Base-by-base conservation (phyloP, 1,140 invertebrate genomes). In the Papilio helenus region DNA sequence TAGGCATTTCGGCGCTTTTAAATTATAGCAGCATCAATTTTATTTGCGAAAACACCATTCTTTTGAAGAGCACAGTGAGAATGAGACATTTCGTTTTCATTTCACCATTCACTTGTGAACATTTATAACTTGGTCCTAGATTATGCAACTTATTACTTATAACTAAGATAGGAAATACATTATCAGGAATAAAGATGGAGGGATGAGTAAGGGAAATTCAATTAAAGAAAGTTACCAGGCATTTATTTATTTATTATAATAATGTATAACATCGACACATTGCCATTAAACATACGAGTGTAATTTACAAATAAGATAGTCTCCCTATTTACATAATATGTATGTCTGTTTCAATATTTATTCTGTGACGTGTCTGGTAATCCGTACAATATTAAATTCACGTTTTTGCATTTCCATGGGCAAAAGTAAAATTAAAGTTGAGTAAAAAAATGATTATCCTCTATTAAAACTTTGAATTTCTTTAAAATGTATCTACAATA, bases 201-300 rank as follows among this genome's bases (percentile, higher is more conserved):
- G 58, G 58, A 20, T 12, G 23, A 65, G 61, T 26, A 26, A 65
- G 10, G 23, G 12, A 3, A 29, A 34, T 34, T 68, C 1, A 68
- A 68, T 29, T 26, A 68, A 68, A 68, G 18, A 34, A 68, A 4
- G 34, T 51, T 85, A 83, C 82, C 84, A 92, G 90, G 90, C 89
- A 88, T 91, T 68, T 84, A 87, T 90, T 92, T 86, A 90, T 94
- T 93, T 91, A 92, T 90, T 92, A 89, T 87, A 86, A 89, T 93
- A 93, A 88, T 94, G 91, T 94, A 92, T 94, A 93, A 94, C 92
- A 94, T 92, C 91, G 90, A 94, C 90, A 93, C 91, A 90, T 92
- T 87, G 91, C 90, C 92, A 93, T 91, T 92, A 88, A 90, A 91
- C 87, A 88, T 93, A 92, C 85, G 84, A 90, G 79, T 84, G 80